Evolutionary conservation across 2,888 invertebrate genomes (phyloP), one percentile per base, ranked within the genome.

Genomic region (Hydropsyche betteni): DNA sequence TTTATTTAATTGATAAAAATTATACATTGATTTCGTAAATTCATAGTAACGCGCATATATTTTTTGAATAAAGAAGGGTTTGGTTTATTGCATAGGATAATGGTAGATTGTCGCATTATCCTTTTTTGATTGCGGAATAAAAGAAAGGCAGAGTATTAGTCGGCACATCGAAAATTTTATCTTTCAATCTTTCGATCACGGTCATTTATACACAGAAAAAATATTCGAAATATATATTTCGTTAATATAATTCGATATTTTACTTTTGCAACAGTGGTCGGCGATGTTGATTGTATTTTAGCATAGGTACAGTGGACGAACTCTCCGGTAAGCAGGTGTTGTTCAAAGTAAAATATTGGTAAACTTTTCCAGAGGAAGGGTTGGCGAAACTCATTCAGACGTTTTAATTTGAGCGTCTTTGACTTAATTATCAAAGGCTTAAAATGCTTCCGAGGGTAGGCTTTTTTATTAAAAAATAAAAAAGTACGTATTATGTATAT

Each of bases 361-460:
- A 74, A 74, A 64, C 61, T 68, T 74, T 64, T 52, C 68, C 58
- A 74, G 68, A 33, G 68, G 24, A 68, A 74, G 64, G 64, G 68
- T 74, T 74, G 34, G 44, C 16, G 52, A 34, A 36, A 50, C 58
- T 74, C 53, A 72, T 74, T 77, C 52, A 75, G 75, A 74, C 74
- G 75, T 34, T 78, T 61, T 74, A 76, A 78, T 75, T 76, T 76
- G 50, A 74, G 70, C 71, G 73, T 75, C 68, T 72, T 76, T 75
- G 78, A 78, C 75, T 78, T 78, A 78, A 78, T 78, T 78, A 78
- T 78, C 75, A 76, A 78, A 76, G 70, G 76, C 73, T 76, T 70
- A 53, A 70, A 70, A 70, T 70, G 53, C 52, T 70, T 70, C 53
- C 52, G 53, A 70, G 34, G 70, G n/a, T 33, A 33, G 53, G 6